Base-by-base conservation (phyloP, 2,888 invertebrate genomes). In the Drosophila setosimentum region DNA sequence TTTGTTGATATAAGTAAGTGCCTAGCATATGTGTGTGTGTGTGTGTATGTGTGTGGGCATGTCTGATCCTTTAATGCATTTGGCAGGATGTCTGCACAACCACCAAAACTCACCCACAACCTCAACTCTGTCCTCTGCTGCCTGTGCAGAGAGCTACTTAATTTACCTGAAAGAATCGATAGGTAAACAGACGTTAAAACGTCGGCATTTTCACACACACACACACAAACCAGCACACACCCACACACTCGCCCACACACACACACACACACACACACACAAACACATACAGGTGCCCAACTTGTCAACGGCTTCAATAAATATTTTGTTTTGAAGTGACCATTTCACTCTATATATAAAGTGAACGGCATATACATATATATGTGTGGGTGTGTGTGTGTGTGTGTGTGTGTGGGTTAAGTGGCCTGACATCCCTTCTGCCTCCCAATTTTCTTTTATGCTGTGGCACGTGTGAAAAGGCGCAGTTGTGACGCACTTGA, bases 161-260 rank as follows among this genome's bases (percentile, higher is more conserved):
- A 90, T 90, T 90, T 90, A 90, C 91, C 91, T 90, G 91, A 90
- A 90, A 90, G 91, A 90, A 90, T 90, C 90, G 91, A 91, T 90
- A 78, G 84, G 87, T 87, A 90, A 90, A 90, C 90, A 90, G 80
- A 89, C 90, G 90, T 83, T 90, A 87, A 90, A 90, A 82, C 82
- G 86, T 81, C 77, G 83, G 78, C 73, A 89, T 83, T 90, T 88
- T 87, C 89, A 73, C 82, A 83, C 78, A 68, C 69, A 53, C 37
- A n/a, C 82, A 83, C 78, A 68, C 69, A 53, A 30, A n/a, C 8
- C 27, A 5, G 48, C 16, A 27, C 13, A 24, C 32, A 40, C 13
- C n/a, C 32, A 40, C n/a, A 58, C 16, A 54, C 16, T 3, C 2
- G 10, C 32, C n/a, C n/a, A 50, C 35, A 18, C 16, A 58, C 13